A percentile compares a stretch with the other conserved stretches of the same genome.
Evolutionary conservation across 1,140 invertebrate genomes (phyloP).

Genomic region (Whitmania pigra): DNA sequence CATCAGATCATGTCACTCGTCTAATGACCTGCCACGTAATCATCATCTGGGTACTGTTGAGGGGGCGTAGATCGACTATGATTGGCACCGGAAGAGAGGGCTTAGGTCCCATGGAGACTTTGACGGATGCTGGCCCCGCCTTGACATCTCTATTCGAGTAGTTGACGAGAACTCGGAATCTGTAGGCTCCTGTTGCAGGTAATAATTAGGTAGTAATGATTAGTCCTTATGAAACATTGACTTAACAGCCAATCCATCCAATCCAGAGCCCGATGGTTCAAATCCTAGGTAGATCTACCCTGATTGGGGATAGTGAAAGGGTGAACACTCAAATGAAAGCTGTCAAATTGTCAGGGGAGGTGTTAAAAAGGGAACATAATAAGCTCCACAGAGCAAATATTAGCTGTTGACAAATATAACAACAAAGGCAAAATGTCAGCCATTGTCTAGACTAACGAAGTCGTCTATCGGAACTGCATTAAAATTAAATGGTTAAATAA

Average conservation of each 20-base stretch:
- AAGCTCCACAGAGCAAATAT: not conserved
- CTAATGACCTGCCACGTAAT: conserved; percentile 59
- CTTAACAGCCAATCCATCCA: not conserved
- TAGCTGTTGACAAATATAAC: not conserved
- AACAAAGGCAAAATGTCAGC: not conserved
- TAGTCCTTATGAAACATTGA: not conserved
- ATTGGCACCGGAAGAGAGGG: conserved; percentile 55
- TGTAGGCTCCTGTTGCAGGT: conserved; percentile 43
- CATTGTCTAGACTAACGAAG: not conserved
- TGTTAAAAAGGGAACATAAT: too few species aligned
- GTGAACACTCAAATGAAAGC: not conserved
- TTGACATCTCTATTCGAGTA: conserved; percentile 88
- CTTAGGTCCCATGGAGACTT: conserved; percentile 43
- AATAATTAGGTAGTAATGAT: not conserved
- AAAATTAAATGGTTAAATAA: not conserved
- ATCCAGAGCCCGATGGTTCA: not conserved
- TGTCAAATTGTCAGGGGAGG: not conserved
- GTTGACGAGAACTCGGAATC: conserved; percentile 76
- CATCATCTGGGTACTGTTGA: conserved; percentile 55
- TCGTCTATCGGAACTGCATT: not conserved
- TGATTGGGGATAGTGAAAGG: not conserved
- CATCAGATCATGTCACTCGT: not conserved
- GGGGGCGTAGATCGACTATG: conserved; percentile 56
- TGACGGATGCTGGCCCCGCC: conserved; percentile 59
- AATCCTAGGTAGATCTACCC: not conserved